Evolutionary conservation across 1,140 invertebrate genomes (phyloP).

Genomic region (Drosophila bipectinata): DNA sequence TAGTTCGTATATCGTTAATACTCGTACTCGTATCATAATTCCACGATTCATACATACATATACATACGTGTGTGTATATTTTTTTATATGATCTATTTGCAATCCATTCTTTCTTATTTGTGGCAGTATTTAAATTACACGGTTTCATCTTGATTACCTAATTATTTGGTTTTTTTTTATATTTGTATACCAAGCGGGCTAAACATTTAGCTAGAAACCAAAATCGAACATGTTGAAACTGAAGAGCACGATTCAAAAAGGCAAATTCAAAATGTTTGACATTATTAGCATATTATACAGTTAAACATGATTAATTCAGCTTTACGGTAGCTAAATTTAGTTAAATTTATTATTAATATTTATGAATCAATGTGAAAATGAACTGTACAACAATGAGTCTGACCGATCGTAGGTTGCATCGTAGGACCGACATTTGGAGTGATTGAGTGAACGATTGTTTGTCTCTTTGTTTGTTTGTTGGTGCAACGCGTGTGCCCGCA

Average conservation of each 20-base stretch:
- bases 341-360: constrained; percentile 49
- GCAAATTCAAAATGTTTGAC: constrained; percentile 79
- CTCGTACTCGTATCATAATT: constrained; percentile 51
- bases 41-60: constrained; percentile 27
- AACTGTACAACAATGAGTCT: constrained; percentile 66
- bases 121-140: constrained; percentile 80
- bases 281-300: constrained; percentile 70
- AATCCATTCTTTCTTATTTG: constrained; percentile 74
- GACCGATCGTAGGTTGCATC: constrained; percentile 7
- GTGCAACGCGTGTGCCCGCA: constrained; percentile 31
- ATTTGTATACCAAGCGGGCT: constrained; percentile 55
- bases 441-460: constrained; percentile 63
- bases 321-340: constrained; percentile 39
- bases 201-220: constrained; percentile 69
- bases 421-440: constrained; percentile 52
- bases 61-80: constrained; percentile 6
- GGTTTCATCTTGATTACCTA: constrained; percentile 48
- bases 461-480: constrained; percentile 35
- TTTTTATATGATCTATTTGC: constrained; percentile 50
- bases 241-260: constrained; percentile 57
- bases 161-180: constrained; percentile 18
- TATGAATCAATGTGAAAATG: constrained; percentile 66
- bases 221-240: constrained; percentile 36
- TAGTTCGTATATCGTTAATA: constrained; percentile 48
- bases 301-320: constrained; percentile 23